Conservation (phyloP, 2,113 vertebrate genomes). For the Oncorhynchus masou region DNA sequence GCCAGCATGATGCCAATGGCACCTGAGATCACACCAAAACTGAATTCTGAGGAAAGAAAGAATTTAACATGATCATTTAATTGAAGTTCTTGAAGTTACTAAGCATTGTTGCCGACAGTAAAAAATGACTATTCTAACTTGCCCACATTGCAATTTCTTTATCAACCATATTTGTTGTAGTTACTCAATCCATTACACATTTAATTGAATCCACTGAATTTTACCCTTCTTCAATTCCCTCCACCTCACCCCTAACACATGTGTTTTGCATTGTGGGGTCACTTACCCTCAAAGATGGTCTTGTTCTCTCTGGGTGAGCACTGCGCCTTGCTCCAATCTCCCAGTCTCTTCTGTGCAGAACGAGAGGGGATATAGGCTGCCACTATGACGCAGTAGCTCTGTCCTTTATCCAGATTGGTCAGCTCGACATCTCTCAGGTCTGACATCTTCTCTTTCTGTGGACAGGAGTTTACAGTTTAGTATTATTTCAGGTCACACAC, state of each 20-base stretch:
- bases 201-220: background rate
- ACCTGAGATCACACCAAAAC: background rate
- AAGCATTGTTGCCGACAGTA: background rate
- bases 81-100: background rate
- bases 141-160: too few relatives aligned
- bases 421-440: background rate
- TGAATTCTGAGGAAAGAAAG: background rate
- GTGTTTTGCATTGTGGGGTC: background rate
- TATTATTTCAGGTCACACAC: background rate
- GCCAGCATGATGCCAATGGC: background rate
- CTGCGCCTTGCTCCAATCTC: background rate
- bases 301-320: background rate
- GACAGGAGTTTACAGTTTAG: background rate
- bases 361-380: conserved; percentile 5
- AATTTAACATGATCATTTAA: background rate
- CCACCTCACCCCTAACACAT: too few relatives aligned
- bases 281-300: background rate
- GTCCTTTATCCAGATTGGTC: background rate
- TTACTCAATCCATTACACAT: too few relatives aligned
- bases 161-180: too few relatives aligned
- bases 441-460: background rate
- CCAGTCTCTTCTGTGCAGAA: background rate
- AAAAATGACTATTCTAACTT: too few relatives aligned
- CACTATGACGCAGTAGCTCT: conserved; percentile 4
- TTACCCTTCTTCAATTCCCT: too few relatives aligned